Evolutionary conservation across 2,888 invertebrate genomes (phyloP), one percentile per base, ranked within the genome.

Genomic region (Sericinus montela): DNA sequence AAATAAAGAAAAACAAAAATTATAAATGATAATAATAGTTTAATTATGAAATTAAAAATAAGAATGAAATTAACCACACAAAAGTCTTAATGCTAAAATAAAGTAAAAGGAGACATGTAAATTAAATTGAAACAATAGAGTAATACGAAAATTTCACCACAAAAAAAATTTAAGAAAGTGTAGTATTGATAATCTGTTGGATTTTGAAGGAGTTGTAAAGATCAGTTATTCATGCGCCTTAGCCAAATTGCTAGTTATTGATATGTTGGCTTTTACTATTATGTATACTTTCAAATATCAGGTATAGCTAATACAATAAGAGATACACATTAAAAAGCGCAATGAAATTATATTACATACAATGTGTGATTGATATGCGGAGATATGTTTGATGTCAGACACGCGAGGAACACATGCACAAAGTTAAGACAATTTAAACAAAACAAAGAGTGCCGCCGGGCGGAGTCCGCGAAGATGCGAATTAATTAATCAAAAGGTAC

Each of bases 1-100:
- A 62, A 67, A 71, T 81, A 74, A 82, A 85, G 79, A 67, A 81
- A 82, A 79, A 75, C 84, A 83, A 82, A 80, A 66, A 65, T 71
- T 63, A 69, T 80, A 70, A 82, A 84, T 84, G 81, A 84, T 81
- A 83, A 87, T 84, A 82, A 82, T 83, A 83, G 78, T 86, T 88
- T 88, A 86, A 86, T 86, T 79, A 85, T 77, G 80, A 85, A 87
- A 85, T 84, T 19, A 85, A 86, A 83, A 85, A 82, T 86, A 84
- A 86, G 85, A 76, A 80, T 76, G 85, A 86, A 87, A 88, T 78
- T 85, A 87, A 88, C 77, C 86, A 86, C 86, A 86, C 86, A 83
- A 78, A 81, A 83, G 81, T 72, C 86, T 85, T 86, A 86, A 78
- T 63, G 70, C 82, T 85, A 85, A 80, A 75, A 73, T 78, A 80